Conservation (phyloP, 2,888 invertebrate genomes). For the Corbicula japonica region DNA sequence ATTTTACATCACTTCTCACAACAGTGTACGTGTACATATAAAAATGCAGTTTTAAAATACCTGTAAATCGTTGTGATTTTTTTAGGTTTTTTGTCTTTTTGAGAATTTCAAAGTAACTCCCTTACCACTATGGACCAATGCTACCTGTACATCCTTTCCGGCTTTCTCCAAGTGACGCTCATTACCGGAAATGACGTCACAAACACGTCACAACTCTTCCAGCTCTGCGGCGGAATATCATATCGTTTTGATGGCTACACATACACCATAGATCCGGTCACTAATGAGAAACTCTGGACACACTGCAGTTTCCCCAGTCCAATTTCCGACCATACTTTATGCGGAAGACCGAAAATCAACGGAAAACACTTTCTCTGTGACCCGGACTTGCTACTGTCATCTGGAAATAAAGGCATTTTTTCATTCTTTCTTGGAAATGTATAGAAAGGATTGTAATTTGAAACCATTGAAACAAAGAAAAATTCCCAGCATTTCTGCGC, state of each 20-base stretch:
- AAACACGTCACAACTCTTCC: constrained; percentile 6
- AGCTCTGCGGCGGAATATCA: constrained; percentile 13
- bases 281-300: constrained; percentile 68
- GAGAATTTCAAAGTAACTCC: neutral
- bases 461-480: too few species aligned
- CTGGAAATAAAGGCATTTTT: constrained; percentile 1
- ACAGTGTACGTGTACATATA: too few species aligned
- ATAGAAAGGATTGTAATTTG: too few species aligned
- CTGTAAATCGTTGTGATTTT: neutral
- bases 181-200: neutral
- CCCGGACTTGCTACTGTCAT: constrained; percentile 64
- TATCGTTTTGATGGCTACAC: constrained; percentile 58
- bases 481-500: too few species aligned
- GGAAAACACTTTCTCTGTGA: constrained; percentile 65
- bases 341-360: constrained; percentile 59
- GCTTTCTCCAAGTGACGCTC: neutral
- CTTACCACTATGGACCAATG: neutral
- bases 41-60: neutral
- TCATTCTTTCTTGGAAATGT: too few species aligned
- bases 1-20: too few species aligned
- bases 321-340: constrained; percentile 57
- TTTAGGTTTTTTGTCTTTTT: neutral
- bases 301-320: constrained; percentile 72
- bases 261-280: constrained; percentile 58
- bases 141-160: neutral